Evolutionary conservation across 2,888 invertebrate species (phyloP).

Genomic region (Tipula lateralis): DNA sequence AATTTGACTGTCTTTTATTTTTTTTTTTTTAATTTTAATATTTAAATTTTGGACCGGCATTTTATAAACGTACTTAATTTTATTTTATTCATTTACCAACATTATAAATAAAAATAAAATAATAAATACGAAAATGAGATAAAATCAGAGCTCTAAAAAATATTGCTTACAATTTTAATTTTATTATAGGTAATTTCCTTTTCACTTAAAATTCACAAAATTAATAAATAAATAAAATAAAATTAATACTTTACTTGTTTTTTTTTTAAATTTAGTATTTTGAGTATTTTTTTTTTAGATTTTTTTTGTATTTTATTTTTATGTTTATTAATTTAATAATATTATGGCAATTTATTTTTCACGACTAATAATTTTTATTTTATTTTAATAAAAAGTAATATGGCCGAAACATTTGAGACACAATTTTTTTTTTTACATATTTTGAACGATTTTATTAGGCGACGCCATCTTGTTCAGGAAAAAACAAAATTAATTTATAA

Average conservation of each 20-base stretch:
- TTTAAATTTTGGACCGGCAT: background rate
- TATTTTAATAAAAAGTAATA: constrained; percentile 9
- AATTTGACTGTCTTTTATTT: background rate
- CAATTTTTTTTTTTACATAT: background rate
- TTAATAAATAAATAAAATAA: constrained; percentile 37
- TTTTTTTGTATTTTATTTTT: too few species aligned
- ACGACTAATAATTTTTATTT: background rate
- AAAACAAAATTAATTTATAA: background rate
- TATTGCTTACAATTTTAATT: constrained; percentile 30
- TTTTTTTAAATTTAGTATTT: constrained; percentile 33
- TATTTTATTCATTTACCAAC: background rate
- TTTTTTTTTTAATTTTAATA: too few species aligned
- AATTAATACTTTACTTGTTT: constrained; percentile 34
- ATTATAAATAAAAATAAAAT: background rate
- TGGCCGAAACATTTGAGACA: background rate
- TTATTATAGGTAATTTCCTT: constrained; percentile 35
- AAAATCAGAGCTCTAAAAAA: background rate
- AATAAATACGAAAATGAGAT: background rate
- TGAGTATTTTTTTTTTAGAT: background rate
- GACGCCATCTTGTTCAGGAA: background rate
- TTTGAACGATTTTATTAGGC: background rate
- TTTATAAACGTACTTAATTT: background rate
- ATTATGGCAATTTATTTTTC: constrained; percentile 9
- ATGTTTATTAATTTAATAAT: background rate
- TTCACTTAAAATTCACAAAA: constrained; percentile 35